Evolutionary conservation across 2,888 invertebrate species (phyloP).

Genomic region (Melanophora roralis): DNA sequence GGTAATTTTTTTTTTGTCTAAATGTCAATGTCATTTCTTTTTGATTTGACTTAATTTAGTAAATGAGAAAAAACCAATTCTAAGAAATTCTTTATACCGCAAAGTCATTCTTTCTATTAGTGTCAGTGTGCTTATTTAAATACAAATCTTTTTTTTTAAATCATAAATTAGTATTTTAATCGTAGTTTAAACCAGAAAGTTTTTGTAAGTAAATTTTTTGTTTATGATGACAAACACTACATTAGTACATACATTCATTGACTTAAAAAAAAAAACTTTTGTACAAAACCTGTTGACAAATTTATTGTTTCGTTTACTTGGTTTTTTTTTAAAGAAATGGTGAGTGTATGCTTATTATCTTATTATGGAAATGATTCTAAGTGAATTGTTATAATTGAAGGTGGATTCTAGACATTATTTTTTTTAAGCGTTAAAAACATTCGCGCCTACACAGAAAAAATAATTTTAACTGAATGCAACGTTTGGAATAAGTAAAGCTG

Average conservation of each 20-base stretch:
- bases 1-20: not conserved
- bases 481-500: too few relatives aligned
- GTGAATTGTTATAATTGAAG: too few relatives aligned
- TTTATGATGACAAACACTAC: not conserved
- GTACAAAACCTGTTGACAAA: slow-evolving; percentile 4
- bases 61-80: slow-evolving; percentile 45
- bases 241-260: too few relatives aligned
- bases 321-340: not conserved
- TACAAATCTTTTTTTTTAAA: not conserved
- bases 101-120: not conserved
- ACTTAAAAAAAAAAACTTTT: not conserved
- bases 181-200: not conserved
- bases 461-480: too few relatives aligned
- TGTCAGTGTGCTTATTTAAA: not conserved
- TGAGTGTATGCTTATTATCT: slow-evolving; percentile 2
- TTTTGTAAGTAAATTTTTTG: not conserved
- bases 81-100: slow-evolving; percentile 14
- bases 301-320: not conserved
- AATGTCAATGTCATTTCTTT: not conserved
- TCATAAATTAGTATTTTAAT: not conserved
- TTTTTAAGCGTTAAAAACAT: too few relatives aligned
- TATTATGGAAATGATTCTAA: too few relatives aligned
- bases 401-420: too few relatives aligned
- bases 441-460: too few relatives aligned
- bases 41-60: slow-evolving; percentile 32